A percentile compares a stretch with the other conserved stretches of the same genome.
Conservation (phyloP, 2,113 vertebrate species). For the Varanus salvator region DNA sequence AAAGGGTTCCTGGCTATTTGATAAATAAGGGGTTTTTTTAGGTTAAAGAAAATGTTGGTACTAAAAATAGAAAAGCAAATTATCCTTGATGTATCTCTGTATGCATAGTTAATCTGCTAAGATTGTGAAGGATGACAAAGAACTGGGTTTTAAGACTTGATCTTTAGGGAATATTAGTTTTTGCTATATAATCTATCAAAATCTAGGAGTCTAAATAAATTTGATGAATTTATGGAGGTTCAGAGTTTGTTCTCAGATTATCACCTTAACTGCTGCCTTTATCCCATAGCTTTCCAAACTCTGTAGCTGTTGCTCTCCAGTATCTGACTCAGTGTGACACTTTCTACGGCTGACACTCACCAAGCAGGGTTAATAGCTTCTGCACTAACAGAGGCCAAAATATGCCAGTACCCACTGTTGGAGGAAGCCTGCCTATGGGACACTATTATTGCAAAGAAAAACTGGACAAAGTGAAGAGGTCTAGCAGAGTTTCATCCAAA, state of each 20-base stretch:
- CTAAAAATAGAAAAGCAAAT: conserved; percentile 39
- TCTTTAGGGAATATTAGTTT: not conserved
- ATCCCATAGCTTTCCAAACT: not conserved
- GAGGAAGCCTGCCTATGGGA: not conserved
- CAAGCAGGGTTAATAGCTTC: not conserved
- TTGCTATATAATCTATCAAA: not conserved
- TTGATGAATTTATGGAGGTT: not conserved
- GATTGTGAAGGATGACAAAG: not conserved
- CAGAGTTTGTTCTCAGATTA: conserved; percentile 10
- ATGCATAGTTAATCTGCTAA: not conserved
- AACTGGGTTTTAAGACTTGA: not conserved
- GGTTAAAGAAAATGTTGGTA: not conserved
- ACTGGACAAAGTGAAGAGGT: not conserved
- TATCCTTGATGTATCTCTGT: not conserved
- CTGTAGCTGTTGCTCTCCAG: not conserved
- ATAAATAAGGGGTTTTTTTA: conserved; percentile 20
- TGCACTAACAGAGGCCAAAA: not conserved
- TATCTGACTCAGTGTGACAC: not conserved
- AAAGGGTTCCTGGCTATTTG: not conserved
- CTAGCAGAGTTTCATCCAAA: not conserved
- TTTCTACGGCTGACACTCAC: not conserved
- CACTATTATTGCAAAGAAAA: not conserved
- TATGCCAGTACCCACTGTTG: not conserved
- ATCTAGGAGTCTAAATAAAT: not conserved
- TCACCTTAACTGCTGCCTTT: not conserved